Base-by-base conservation (phyloP, 2,113 vertebrate genomes). In the Nycticorax nycticorax region DNA sequence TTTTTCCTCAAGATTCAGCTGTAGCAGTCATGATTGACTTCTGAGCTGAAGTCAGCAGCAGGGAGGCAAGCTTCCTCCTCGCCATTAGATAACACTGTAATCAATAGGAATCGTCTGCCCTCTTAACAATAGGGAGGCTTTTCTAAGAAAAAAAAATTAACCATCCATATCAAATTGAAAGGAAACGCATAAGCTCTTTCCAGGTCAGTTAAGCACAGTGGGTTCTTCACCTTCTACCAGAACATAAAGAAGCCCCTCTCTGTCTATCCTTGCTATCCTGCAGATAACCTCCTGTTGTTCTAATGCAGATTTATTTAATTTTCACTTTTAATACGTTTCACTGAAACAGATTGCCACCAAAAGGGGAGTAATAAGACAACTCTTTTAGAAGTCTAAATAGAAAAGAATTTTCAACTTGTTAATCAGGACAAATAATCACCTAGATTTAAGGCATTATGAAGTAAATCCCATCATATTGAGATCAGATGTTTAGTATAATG, bases 101-200 rank as follows among this genome's bases (percentile, higher is more conserved):
- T 89, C 89, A 79, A 66, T 83, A 59, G 41, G 67, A 93, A 75
- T 75, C 0, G 0, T 74, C 72, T 83, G 45, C 67, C 32, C 27
- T 89, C 82, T 56, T 79, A 72, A 56, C 53, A 81, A 43, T 16
- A 57, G 13, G 48, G 35, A 83, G 5, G n/a, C 45, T 91, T 89
- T 96, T 75, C 67, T 63, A 62, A 68, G 74, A 33, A 33, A 90
- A 92, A 75, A 83, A 71, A 79, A n/a, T 12, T 59, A 73, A 64
- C 68, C 78, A 60, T 87, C 81, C 83, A 60, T 39, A 80, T 77
- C 39, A 92, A 96, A 96, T 69, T 86, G 89, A 96, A 94, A 91
- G 68, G 66, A 88, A 96, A 94, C 57, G 41, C 74, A 84, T 59
- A 92, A 94, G 59, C 83, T 96, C 10, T 97, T 96, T 97, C 93